Conservation (phyloP, 2,888 invertebrate genomes). For the Synergus itoensis region DNA sequence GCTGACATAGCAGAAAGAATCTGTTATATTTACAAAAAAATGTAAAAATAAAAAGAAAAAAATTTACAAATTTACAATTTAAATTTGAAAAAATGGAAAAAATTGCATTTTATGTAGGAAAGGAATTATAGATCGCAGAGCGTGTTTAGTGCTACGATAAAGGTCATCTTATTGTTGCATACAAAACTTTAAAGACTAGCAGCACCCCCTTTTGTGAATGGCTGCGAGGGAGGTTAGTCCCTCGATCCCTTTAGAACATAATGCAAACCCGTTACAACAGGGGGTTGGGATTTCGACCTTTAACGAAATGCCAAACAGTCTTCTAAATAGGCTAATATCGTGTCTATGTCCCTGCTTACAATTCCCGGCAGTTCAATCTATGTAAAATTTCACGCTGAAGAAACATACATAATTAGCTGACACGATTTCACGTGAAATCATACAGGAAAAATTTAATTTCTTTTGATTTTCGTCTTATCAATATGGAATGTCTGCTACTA, state of each 20-base stretch:
- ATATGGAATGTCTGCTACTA: no score
- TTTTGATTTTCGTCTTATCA: no score
- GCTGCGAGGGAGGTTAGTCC: conserved; percentile 56
- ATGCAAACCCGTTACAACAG: conserved; percentile 61
- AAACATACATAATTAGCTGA: not conserved
- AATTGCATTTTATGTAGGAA: not conserved
- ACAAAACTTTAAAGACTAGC: conserved; percentile 50
- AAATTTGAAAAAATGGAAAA: not conserved
- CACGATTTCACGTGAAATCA: no score
- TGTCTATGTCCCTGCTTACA: conserved; percentile 46
- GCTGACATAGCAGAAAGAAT: no score
- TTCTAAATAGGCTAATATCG: conserved; percentile 71
- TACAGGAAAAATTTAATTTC: no score
- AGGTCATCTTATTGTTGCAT: conserved; percentile 72
- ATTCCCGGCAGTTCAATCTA: not conserved
- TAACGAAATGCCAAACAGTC: conserved; percentile 72
- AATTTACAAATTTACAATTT: no score
- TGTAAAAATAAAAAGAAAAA: no score
- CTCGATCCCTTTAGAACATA: conserved; percentile 64
- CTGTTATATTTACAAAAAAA: no score
- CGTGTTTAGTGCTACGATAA: conserved; percentile 61
- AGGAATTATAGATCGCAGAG: conserved; percentile 28
- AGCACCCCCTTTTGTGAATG: conserved; percentile 51
- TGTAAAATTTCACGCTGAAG: not conserved
- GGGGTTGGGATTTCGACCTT: conserved; percentile 69